phyloP scores from a whole-genome alignment of 2,888 invertebrate genomes.

The Raillietiella orientalis region DNA sequence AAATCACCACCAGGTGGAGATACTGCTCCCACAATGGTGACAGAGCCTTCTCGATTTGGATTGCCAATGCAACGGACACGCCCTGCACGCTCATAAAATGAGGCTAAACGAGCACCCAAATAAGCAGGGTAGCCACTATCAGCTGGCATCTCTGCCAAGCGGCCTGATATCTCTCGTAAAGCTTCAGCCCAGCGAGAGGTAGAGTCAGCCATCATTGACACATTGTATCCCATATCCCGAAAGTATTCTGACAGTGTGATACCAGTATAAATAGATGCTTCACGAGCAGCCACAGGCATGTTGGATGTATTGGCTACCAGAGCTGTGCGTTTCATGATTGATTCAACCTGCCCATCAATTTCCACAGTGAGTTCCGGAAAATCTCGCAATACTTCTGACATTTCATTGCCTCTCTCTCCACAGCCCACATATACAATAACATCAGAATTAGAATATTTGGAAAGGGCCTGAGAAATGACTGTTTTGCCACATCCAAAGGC shows the following conservation, averaged over 20 bases:
- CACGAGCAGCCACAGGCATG: conserved; percentile 99
- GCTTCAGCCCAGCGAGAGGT: conserved; percentile 99
- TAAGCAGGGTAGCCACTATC: conserved; percentile 95
- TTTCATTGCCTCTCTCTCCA: conserved; percentile 98
- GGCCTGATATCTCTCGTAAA: conserved; percentile 92
- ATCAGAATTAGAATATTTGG: conserved; percentile 98
- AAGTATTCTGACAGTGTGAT: conserved; percentile 99
- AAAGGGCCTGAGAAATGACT: conserved; percentile 95
- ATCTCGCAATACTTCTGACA: conserved; percentile 94
- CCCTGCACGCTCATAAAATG: conserved; percentile 98
- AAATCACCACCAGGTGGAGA: conserved; percentile 99
- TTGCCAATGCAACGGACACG: conserved; percentile 88
- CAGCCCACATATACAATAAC: conserved; percentile 98
- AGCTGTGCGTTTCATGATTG: conserved; percentile 98
- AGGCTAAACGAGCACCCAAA: conserved; percentile 84
- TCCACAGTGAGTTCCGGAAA: conserved; percentile 95
- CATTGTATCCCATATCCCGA: conserved; percentile 88
- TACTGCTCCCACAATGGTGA: conserved; percentile 97
- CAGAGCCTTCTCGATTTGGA: conserved; percentile 91
- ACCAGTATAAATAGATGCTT: conserved; percentile 97
- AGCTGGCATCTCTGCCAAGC: conserved; percentile 99
- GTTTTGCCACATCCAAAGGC: conserved; percentile 99
- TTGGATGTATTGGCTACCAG: conserved; percentile 98
- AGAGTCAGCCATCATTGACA: conserved; percentile 99
- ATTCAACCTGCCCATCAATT: conserved; percentile 75